Evolutionary conservation across 1,140 invertebrate species (phyloP).

Genomic region (Eubasilissa regina): DNA sequence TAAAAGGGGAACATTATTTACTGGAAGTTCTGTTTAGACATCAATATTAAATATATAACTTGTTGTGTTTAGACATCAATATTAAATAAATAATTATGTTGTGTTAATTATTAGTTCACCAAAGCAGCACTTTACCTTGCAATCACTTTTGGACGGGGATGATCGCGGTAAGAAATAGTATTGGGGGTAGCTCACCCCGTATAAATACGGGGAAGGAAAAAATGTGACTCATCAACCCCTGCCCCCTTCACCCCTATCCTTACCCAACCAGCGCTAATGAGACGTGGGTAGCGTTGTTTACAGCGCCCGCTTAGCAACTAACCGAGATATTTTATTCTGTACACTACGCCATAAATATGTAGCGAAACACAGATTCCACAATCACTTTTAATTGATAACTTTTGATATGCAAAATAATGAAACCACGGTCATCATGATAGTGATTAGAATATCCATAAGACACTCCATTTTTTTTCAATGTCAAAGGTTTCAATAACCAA

Average conservation of each 20-base stretch:
- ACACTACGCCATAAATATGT: too few species aligned
- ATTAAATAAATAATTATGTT: background rate
- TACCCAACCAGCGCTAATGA: slow-evolving; percentile 35
- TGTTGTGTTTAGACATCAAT: background rate
- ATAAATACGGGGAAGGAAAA: slow-evolving; percentile 46
- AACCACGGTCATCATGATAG: too few species aligned
- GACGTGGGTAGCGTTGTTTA: slow-evolving; percentile 45
- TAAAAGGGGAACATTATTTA: too few species aligned
- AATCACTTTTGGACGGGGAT: slow-evolving; percentile 7
- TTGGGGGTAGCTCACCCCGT: slow-evolving; percentile 10
- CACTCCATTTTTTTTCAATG: too few species aligned
- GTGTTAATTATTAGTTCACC: background rate
- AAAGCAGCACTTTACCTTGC: background rate
- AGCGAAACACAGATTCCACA: background rate
- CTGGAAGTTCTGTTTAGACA: too few species aligned
- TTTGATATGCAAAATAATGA: too few species aligned
- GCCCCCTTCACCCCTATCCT: slow-evolving; percentile 6
- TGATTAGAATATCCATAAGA: too few species aligned
- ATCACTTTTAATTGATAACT: too few species aligned
- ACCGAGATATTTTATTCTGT: slow-evolving; percentile 3
- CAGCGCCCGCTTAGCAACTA: slow-evolving; percentile 52
- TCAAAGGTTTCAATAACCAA: too few species aligned
- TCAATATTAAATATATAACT: background rate
- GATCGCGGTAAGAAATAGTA: slow-evolving; percentile 3
- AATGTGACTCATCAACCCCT: slow-evolving; percentile 57